Evolutionary conservation across 2,797 vertebrate species (phyloP).

Genomic region (Oceanodroma leucorhoa): DNA sequence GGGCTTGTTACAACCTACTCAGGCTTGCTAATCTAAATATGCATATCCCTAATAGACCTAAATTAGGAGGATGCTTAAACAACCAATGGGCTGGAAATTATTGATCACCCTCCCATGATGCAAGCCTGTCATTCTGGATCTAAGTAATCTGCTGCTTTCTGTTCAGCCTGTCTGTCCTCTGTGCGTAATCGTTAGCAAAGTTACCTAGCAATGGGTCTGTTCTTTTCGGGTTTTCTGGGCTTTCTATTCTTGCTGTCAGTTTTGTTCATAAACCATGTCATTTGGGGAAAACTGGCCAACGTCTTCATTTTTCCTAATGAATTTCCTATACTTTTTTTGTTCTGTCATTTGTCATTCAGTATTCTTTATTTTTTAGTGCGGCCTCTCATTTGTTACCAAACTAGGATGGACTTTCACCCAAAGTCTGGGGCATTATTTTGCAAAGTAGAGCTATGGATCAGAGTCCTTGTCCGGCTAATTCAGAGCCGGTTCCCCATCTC

Average conservation of each 20-base stretch:
- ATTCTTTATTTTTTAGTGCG: background rate
- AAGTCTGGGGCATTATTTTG: background rate
- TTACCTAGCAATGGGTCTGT: background rate
- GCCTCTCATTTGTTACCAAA: background rate
- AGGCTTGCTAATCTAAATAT: conserved; percentile 1
- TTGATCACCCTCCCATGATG: background rate
- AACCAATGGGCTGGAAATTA: conserved; percentile 34
- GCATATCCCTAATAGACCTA: background rate
- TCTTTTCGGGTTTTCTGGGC: background rate
- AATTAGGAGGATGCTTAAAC: conserved; percentile 42
- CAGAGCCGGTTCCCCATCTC: background rate
- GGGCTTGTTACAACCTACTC: background rate
- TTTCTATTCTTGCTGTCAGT: background rate
- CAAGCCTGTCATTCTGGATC: background rate
- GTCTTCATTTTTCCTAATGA: background rate
- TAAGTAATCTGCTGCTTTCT: background rate
- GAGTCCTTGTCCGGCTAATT: background rate
- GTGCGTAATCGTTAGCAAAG: background rate
- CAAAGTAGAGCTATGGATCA: background rate
- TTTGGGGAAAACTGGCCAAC: background rate
- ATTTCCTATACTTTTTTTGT: background rate
- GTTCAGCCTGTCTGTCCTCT: background rate
- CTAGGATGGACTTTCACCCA: background rate
- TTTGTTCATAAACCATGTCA: background rate
- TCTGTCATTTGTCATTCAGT: background rate